These are phyloP conservation scores for Petrocephalus microphthalmus DNA, from an alignment of 2,113 vertebrate species.

Conservation along the genomic window DNA sequence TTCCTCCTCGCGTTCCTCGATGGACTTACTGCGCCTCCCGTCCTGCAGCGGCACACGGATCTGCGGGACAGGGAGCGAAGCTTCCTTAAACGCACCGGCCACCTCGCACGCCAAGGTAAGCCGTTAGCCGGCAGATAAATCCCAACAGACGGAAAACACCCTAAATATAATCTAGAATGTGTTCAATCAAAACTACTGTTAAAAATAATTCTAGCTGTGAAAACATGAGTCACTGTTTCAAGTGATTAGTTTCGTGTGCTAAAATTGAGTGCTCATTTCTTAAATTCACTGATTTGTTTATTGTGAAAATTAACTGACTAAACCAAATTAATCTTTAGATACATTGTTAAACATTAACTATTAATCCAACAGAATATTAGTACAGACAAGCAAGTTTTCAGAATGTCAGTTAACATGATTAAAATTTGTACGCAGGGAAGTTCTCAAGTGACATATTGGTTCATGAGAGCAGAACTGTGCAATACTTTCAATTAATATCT, in stretches of 20 bases:
- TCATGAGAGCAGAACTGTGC: neutral
- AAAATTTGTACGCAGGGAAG: neutral
- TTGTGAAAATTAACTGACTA: neutral
- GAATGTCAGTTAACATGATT: neutral
- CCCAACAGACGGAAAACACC: neutral
- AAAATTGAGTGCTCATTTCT: neutral
- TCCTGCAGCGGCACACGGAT: constrained; percentile 98
- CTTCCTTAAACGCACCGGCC: neutral
- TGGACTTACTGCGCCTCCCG: constrained; percentile 95
- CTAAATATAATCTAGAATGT: neutral
- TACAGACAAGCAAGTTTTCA: neutral
- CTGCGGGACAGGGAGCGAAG: constrained; percentile 53
- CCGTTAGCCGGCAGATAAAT: neutral
- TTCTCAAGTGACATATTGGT: neutral
- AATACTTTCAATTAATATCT: neutral
- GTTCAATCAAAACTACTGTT: neutral
- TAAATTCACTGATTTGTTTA: neutral
- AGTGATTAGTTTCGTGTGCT: neutral
- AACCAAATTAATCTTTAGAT: neutral
- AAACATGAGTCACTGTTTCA: neutral
- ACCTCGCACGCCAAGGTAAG: neutral
- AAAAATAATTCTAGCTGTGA: neutral
- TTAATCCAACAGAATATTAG: neutral
- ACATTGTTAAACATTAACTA: neutral
- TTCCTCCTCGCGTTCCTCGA: constrained; percentile 96